Evolutionary conservation across 2,113 vertebrate species (phyloP).

Genomic region (Colistium nudipinnis): DNA sequence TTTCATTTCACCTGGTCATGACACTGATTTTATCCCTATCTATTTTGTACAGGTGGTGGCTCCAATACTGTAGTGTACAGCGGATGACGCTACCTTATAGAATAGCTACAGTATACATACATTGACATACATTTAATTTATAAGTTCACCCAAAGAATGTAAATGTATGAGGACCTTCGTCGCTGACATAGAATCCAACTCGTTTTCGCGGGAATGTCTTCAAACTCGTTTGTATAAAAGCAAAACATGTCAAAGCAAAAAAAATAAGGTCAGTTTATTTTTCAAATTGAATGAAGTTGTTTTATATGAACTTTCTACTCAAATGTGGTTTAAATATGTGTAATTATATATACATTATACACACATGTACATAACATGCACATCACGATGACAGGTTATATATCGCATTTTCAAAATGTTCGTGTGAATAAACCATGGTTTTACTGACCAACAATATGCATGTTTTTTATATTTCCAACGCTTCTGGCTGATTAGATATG

Average conservation of each 20-base stretch:
- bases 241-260: conserved; percentile 18
- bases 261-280: conserved; percentile 1
- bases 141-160: conserved; percentile 34
- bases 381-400: conserved; percentile 32
- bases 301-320: conserved; percentile 53
- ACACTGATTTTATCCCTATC: neutral
- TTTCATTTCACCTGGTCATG: conserved; percentile 3
- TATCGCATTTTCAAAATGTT: conserved; percentile 45
- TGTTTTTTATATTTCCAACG: neutral
- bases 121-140: conserved; percentile 41
- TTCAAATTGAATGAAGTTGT: conserved; percentile 40
- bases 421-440: conserved; percentile 59
- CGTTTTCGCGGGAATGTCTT: conserved; percentile 8
- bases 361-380: conserved; percentile 58
- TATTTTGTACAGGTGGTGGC: neutral
- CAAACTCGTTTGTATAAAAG: too few species aligned
- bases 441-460: conserved; percentile 8
- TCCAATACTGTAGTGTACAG: conserved; percentile 19
- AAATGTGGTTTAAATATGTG: conserved; percentile 61
- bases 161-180: conserved; percentile 1
- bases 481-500: neutral
- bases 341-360: conserved; percentile 59
- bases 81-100: conserved; percentile 23
- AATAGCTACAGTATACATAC: conserved; percentile 17
- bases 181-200: conserved; percentile 17